Base-by-base conservation (phyloP, 2,797 vertebrate genomes). In the Sparidentex hasta region DNA sequence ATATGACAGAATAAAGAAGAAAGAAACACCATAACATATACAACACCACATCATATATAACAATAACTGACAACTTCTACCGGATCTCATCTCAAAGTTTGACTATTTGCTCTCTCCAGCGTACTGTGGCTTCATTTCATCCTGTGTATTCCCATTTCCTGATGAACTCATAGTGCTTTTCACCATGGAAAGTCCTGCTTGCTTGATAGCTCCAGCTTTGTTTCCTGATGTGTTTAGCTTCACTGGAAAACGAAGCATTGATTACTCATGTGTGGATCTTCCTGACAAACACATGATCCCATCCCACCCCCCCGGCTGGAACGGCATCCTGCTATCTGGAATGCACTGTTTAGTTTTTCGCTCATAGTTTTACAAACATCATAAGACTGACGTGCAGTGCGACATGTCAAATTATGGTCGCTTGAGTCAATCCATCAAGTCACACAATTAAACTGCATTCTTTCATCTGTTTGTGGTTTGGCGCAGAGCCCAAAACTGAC, bases 181-280 rank as follows among this genome's bases (percentile, higher is more conserved):
- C 80, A 72, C 66, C 78, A 66, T 85, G 92, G 90, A 93, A 92
- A 91, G 82, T 92, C 85, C 90, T 85, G 84, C 81, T 52, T 83
- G 85, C 82, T 83, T 83, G 82, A 90, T 82, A 88, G 74, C 72
- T 83, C 77, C 82, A 81, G 82, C 83, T 86, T 90, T 84, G 84
- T 92, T 94, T 93, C 92, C 90, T 92, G 87, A 88, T 91, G 81
- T 90, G 85, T 93, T 94, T 92, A 82, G 88, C 87, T 87, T 88
- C 82, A 84, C 83, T 93, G 88, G 88, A 82, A 87, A 82, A 87
- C 62, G n/a, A 80, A 88, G 80, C 88, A 87, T 88, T 90, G 89
- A 94, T 95, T 95, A 93, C 87, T 94, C 93, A 95, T 93, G 70
- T 91, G 90, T 92, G 89, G 88, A 94, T 93, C 90, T 93, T 95